Base-by-base conservation (phyloP, 23 tunicate species). In the Styela plicata region DNA sequence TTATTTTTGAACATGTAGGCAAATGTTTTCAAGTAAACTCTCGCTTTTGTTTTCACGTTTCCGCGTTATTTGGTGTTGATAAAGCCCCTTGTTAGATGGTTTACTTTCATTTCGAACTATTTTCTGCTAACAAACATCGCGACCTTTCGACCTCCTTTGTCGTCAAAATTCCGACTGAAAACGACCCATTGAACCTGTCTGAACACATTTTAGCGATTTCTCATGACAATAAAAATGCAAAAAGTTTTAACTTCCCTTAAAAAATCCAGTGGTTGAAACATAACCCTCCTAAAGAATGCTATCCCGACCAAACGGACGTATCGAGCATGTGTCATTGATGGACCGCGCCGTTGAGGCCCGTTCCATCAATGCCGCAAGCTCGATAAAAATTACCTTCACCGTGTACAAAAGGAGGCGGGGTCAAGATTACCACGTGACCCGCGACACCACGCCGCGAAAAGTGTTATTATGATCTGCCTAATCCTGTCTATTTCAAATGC, bases 401-500 rank as follows among this genome's bases (percentile, higher is more conserved):
- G n/a, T n/a, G n/a, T n/a, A n/a, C n/a, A 44, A 44, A 44, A 44
- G 7, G 57, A 13, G 57, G 7, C 13, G 13, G 57, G 57, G 77
- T 71, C 77, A 71, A 71, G 77, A 36, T 71, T 71, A 34, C 35
- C 7, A 13, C 7, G 34, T 71, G 77, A 71, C 77, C 77, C 77
- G 77, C 77, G 77, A 71, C 77, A 71, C 35, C 36, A 34, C 16
- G 34, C 77, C 36, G 77, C 35, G 37, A 71, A 34, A 34, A 22
- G 16, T 33, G 77, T 21, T 71, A 36, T 21, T 71, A 44, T 44
- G 57, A 44, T 44, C 7, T 13, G 57, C 13, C 57, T 44, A 44
- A 44, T 44, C 57, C 57, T 7, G 57, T 44, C 57, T n/a, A 13
- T 44, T 13, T 13, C 13, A 44, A 44, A 44, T 13, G 57, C 57